Percentiles rank a stretch among this genome's conserved stretches.
These are phyloP conservation scores for Tenualosa thibaudeaui DNA, from an alignment of 2,797 vertebrate genomes.

Conservation along the genomic window DNA sequence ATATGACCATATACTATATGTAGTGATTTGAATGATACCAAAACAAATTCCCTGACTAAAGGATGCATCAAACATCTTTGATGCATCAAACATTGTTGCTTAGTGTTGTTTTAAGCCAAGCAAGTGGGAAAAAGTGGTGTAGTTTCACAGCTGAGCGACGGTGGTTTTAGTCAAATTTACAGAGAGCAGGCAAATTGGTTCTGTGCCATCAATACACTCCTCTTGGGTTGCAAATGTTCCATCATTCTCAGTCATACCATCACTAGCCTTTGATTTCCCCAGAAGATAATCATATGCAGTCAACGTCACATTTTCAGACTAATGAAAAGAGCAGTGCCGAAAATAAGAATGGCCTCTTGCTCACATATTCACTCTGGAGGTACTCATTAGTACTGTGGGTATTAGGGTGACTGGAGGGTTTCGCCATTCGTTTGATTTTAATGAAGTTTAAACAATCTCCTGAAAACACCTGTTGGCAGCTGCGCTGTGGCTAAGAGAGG, in stretches of 20 bases:
- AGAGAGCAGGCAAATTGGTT: neutral
- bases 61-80: too few species aligned
- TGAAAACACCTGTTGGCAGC: slow-evolving; percentile 68
- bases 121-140: neutral
- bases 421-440: slow-evolving; percentile 53
- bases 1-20: too few species aligned
- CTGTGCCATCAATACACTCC: neutral
- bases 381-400: slow-evolving; percentile 47
- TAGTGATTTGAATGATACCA: too few species aligned
- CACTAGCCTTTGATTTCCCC: neutral
- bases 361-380: slow-evolving; percentile 43
- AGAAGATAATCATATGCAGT: slow-evolving; percentile 13
- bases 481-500: slow-evolving; percentile 49
- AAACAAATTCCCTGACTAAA: too few species aligned
- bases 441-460: slow-evolving; percentile 61
- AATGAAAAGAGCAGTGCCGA: slow-evolving; percentile 13
- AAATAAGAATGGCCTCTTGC: slow-evolving; percentile 22
- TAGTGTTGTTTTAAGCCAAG: neutral
- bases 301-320: slow-evolving; percentile 8
- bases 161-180: neutral
- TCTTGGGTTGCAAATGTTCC: neutral
- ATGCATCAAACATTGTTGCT: too few species aligned
- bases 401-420: slow-evolving; percentile 55
- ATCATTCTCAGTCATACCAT: neutral
- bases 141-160: neutral